Evolutionary conservation across 2,888 invertebrate species (phyloP).

Genomic region (Cryptus armator): DNA sequence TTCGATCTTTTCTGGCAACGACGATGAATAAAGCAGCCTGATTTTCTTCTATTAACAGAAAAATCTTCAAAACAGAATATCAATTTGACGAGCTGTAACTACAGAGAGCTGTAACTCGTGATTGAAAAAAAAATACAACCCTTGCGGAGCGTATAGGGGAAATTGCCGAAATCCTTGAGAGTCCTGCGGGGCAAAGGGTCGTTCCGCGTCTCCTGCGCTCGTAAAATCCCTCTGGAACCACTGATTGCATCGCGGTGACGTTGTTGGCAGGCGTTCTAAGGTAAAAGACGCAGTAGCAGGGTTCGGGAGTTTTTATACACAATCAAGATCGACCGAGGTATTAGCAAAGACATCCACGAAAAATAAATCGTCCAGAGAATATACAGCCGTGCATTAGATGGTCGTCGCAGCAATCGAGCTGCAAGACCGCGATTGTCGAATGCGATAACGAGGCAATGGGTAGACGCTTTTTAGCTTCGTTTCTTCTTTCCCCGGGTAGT

Average conservation of each 20-base stretch:
- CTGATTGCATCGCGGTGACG: slow-evolving; percentile 30
- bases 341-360: slow-evolving; percentile 38
- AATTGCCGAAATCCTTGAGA: neutral
- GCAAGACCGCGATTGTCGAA: slow-evolving; percentile 38
- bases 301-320: neutral
- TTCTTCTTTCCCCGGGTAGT: slow-evolving; percentile 40
- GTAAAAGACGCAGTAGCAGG: slow-evolving; percentile 5
- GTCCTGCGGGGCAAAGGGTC: neutral
- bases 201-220: neutral
- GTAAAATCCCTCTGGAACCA: slow-evolving; percentile 18
- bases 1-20: neutral
- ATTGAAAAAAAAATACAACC: neutral
- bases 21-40: neutral
- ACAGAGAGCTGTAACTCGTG: neutral
- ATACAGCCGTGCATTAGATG: slow-evolving; percentile 15
- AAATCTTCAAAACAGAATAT: no score
- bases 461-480: slow-evolving; percentile 31
- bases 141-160: neutral
- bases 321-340: slow-evolving; percentile 34
- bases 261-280: neutral
- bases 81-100: no score
- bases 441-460: slow-evolving; percentile 59
- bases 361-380: slow-evolving; percentile 21
- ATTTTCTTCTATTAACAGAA: no score
- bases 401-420: slow-evolving; percentile 6